Evolutionary conservation across 1,140 invertebrate species (phyloP).

Genomic region (Ceratina calcarata): DNA sequence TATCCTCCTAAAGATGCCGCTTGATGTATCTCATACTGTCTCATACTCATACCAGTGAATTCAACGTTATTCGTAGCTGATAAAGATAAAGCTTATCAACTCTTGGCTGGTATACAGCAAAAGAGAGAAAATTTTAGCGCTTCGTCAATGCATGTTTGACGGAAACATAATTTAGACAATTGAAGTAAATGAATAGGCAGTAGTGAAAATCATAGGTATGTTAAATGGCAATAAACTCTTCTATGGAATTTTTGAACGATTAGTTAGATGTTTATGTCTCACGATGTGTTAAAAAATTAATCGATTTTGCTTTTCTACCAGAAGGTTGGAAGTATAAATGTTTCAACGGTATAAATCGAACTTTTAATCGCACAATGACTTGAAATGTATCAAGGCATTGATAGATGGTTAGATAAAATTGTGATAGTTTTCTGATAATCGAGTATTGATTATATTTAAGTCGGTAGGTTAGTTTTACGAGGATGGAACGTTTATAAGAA

Average conservation of each 20-base stretch:
- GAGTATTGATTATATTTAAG: background rate
- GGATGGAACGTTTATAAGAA: background rate
- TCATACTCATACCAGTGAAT: background rate
- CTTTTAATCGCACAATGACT: background rate
- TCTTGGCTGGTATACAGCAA: background rate
- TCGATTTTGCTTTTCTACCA: background rate
- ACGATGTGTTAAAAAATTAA: conserved; percentile 3
- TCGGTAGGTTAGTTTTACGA: conserved; percentile 3
- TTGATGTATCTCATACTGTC: background rate
- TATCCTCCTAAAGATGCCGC: conserved; percentile 6
- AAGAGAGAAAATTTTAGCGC: background rate
- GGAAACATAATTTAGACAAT: background rate
- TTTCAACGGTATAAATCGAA: too few species aligned
- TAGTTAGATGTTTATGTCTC: background rate
- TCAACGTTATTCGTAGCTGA: background rate
- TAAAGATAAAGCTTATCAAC: background rate
- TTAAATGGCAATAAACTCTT: background rate
- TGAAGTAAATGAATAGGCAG: background rate
- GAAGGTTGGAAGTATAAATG: background rate
- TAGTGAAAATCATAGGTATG: background rate
- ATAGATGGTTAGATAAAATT: background rate
- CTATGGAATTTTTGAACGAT: background rate
- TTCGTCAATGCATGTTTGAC: background rate
- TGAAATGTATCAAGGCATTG: background rate
- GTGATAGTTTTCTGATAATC: background rate